Base-by-base conservation (phyloP, 2,888 invertebrate species). In the Tetropium fuscum region DNA sequence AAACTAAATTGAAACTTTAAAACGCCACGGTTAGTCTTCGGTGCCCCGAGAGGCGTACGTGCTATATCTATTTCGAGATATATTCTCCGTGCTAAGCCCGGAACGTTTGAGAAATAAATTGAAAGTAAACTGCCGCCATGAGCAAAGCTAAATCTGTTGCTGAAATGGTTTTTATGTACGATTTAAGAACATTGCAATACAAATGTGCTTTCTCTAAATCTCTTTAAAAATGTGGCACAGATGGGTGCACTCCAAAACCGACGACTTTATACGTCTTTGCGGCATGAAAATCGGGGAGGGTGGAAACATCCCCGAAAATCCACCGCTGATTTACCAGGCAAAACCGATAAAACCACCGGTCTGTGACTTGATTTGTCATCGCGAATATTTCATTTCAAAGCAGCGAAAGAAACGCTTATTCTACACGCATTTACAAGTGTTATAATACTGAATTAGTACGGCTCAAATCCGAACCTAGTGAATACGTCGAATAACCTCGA, bases 1-100 rank as follows among this genome's bases (percentile, higher is more conserved):
- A 69, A 68, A 57, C 66, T 58, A 66, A 68, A 68, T 69, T 66
- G 69, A 68, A 69, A 68, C 69, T 69, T 69, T 66, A 62, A 66
- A 69, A 64, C 34, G 43, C n/a, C n/a, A 45, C 38, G 49, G 16
- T 38, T 53, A 43, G 38, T 43, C 27, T 53, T 38, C 56, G 63
- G 10, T 54, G 51, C 53, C 47, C 53, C 56, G 66, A 41, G 45
- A 49, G 59, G 55, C 51, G 63, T 65, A 66, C 70, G 68, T 65
- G 65, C 63, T 54, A 55, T 65, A 65, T 65, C 65, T 53, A 36
- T 63, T 48, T 22, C 48, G 19, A 44, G 55, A 66, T 68, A 65
- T 70, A 68, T 68, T 64, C 66, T 58, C 44, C 45, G 51, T 44
- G 60, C 41, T 64, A 63, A 67, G 61, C 66, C 62, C 53, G 59